Evolutionary conservation across 2,113 vertebrate genomes (phyloP).

Genomic region (Anoplopoma fimbria): DNA sequence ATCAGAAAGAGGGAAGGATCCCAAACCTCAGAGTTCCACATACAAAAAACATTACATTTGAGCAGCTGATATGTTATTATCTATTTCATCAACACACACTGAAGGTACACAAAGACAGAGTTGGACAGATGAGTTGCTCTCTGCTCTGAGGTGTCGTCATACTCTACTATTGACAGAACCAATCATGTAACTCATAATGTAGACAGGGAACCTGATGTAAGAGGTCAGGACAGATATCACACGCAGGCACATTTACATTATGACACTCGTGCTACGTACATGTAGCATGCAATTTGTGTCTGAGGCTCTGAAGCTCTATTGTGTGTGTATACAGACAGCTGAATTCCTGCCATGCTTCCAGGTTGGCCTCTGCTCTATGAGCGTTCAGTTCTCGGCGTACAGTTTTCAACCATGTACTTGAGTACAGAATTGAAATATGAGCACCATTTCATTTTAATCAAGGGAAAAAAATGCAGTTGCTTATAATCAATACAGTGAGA

Average conservation of each 20-base stretch:
- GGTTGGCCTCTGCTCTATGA: slow-evolving; percentile 64
- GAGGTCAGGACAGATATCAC: slow-evolving; percentile 68
- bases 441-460: neutral
- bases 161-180: slow-evolving; percentile 53
- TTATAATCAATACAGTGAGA: neutral
- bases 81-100: slow-evolving; percentile 33
- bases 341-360: slow-evolving; percentile 27
- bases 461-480: neutral
- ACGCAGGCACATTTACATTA: slow-evolving; percentile 75
- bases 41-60: neutral
- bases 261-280: slow-evolving; percentile 80
- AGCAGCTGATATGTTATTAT: neutral
- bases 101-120: slow-evolving; percentile 57
- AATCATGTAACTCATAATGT: slow-evolving; percentile 30
- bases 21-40: neutral
- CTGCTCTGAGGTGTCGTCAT: slow-evolving; percentile 31
- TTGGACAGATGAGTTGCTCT: slow-evolving; percentile 47
- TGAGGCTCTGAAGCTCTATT: neutral
- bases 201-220: slow-evolving; percentile 8
- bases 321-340: slow-evolving; percentile 14
- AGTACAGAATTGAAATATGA: neutral
- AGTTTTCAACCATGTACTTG: neutral
- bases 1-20: neutral
- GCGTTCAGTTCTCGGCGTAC: slow-evolving; percentile 23
- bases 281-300: slow-evolving; percentile 81